Evolutionary conservation across 2,888 invertebrate species (phyloP), one percentile per base, ranked within the genome.

Genomic region (Diarsia rubi): DNA sequence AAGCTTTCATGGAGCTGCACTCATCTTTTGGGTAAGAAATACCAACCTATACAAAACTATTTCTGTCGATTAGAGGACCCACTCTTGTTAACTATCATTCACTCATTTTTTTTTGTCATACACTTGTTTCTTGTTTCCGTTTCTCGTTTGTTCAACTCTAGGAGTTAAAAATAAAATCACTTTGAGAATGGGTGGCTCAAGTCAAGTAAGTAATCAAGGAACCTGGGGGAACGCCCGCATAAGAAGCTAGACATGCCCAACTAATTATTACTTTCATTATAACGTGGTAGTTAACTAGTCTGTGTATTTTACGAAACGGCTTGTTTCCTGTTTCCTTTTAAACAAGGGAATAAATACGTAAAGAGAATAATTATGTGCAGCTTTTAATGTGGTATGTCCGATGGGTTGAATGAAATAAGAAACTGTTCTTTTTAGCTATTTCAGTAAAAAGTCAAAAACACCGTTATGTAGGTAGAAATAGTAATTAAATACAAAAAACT

Each of bases 261-360:
- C 78, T 83, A 82, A 85, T 87, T 84, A 85, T 72, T 75, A 81
- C 79, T 71, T 66, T 80, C 78, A 78, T 86, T 74, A 71, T 66
- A 59, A 69, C 69, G 37, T 72, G 59, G 62, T 52, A 67, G 75
- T 63, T 75, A 80, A 76, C 49, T 67, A 66, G 52, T 73, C 63
- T 64, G 63, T 64, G 67, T 62, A 64, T 47, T 80, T 83, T 64
- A 74, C 54, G 67, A 72, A 73, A 64, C 12, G 49, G 37, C 57
- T 67, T 49, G 69, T 72, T 75, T 60, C 70, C 73, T 71, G 71
- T 74, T 73, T 79, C 57, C 54, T 19, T 64, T 73, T 11, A 42
- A 75, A 19, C 24, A 44, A 71, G 66, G 47, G 54, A 62, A 64
- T 59, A 57, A 47, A 64, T 57, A 49, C 24, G 14, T 0, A 21